Evolutionary conservation across 2,888 invertebrate species (phyloP), one percentile per base, ranked within the genome.

Genomic region (Dynastes hyllus): DNA sequence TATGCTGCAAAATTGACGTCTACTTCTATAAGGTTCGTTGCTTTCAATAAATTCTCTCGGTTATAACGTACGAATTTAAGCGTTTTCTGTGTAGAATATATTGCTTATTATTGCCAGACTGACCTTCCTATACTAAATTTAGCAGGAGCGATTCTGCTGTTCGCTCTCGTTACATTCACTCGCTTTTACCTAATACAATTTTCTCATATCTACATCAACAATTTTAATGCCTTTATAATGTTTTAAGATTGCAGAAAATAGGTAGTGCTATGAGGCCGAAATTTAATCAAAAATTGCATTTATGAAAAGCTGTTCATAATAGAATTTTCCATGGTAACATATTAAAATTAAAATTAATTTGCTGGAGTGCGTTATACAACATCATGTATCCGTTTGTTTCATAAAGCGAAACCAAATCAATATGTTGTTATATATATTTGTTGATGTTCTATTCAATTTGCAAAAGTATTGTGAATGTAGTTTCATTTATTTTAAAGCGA

Each of bases 41-140:
- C 86, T 85, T 84, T 83, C 84, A 83, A 84, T 85, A 86, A 85
- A 85, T 86, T 86, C 85, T 85, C 79, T 81, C 82, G 83, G 83
- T 84, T 84, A 86, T 70, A 84, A 84, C 84, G 85, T 86, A 85
- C 85, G 85, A 83, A 86, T 85, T 83, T 87, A 86, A 87, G 87
- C 86, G 86, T 85, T 85, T 84, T 85, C 83, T 83, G 85, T 86
- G 83, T 83, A 83, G 82, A 85, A 83, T 87, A 84, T 88, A 88
- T 88, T 88, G 88, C 88, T 88, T 86, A 83, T 87, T 86, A 87
- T 88, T 88, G 87, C 87, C 85, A 81, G 85, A 82, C 85, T 82
- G 73, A 75, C 58, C 73, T 75, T 69, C 61, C 61, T 75, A 61
- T 79, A 76, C 76, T 79, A 79, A 76, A 55, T 75, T 76, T 79